Evolutionary conservation across 2,888 invertebrate genomes (phyloP).

Genomic region (Lasioglossum zephyrum): DNA sequence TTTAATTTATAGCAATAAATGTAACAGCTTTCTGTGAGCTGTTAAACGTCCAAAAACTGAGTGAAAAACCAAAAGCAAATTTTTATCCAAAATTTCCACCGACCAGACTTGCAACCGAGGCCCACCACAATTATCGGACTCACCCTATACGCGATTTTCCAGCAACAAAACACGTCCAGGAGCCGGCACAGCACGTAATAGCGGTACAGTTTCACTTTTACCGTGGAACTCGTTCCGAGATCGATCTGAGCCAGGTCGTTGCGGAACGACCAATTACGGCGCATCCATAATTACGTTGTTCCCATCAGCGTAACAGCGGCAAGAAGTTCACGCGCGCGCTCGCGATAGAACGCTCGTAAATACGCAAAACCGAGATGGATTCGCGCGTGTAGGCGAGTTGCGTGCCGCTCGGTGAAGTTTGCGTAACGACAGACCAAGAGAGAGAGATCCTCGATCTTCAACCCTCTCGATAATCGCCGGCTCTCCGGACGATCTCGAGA

Average conservation of each 20-base stretch:
- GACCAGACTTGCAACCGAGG: background rate
- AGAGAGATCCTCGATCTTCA: constrained; percentile 15
- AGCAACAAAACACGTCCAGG: background rate
- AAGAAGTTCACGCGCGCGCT: constrained; percentile 14
- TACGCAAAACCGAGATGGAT: constrained; percentile 12
- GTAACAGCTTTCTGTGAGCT: background rate
- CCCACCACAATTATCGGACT: background rate
- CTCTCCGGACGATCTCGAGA: constrained; percentile 44
- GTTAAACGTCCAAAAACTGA: background rate
- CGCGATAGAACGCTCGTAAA: constrained; percentile 1
- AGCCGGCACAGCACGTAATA: background rate
- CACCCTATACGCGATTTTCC: background rate
- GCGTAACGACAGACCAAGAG: constrained; percentile 51
- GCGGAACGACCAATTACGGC: constrained; percentile 35
- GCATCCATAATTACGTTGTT: constrained; percentile 39
- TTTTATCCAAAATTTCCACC: background rate
- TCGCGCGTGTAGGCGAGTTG: constrained; percentile 20
- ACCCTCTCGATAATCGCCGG: constrained; percentile 48
- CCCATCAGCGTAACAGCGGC: constrained; percentile 6
- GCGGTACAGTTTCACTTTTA: constrained; percentile 14
- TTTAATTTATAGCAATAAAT: background rate
- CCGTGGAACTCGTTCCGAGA: background rate
- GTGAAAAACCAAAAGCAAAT: background rate
- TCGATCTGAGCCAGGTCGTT: constrained; percentile 10
- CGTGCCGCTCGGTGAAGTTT: constrained; percentile 56